Evolutionary conservation across 2,797 vertebrate genomes (phyloP).

Genomic region (Molossus molossus): DNA sequence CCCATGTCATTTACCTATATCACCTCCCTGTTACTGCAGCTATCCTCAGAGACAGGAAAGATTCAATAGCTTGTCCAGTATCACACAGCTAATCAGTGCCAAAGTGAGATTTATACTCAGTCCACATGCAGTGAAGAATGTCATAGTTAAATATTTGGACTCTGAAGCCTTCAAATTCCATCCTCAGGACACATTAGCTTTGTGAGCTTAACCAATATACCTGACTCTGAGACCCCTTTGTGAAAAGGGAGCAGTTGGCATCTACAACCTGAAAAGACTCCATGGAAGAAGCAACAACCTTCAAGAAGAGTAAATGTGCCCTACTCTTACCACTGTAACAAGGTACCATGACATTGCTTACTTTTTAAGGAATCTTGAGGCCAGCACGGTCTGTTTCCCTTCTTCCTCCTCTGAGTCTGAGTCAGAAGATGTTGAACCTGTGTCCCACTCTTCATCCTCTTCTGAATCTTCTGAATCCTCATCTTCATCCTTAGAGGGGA

Average conservation of each 20-base stretch:
- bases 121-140: not conserved
- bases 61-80: not conserved
- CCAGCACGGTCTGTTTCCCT: slow-evolving; percentile 91
- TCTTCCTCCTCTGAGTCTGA: slow-evolving; percentile 94
- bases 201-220: not conserved
- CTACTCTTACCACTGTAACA: not conserved
- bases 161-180: not conserved
- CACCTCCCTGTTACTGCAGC: not conserved
- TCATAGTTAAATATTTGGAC: not conserved
- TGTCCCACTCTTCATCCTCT: slow-evolving; percentile 94
- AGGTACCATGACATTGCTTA: slow-evolving; percentile 82
- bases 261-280: not conserved
- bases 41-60: not conserved
- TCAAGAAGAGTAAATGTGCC: not conserved
- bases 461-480: slow-evolving; percentile 93
- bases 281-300: not conserved
- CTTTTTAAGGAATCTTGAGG: slow-evolving; percentile 95
- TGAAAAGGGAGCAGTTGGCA: not conserved
- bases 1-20: not conserved
- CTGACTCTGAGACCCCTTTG: not conserved
- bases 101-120: not conserved
- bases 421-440: slow-evolving; percentile 92
- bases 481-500: slow-evolving; percentile 86
- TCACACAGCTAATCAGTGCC: not conserved
- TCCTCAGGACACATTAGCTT: not conserved